A percentile compares a stretch with the other conserved stretches of the same genome.
These are phyloP conservation scores for Psophia crepitans DNA, from an alignment of 2,113 vertebrate genomes.

Conservation along the genomic window DNA sequence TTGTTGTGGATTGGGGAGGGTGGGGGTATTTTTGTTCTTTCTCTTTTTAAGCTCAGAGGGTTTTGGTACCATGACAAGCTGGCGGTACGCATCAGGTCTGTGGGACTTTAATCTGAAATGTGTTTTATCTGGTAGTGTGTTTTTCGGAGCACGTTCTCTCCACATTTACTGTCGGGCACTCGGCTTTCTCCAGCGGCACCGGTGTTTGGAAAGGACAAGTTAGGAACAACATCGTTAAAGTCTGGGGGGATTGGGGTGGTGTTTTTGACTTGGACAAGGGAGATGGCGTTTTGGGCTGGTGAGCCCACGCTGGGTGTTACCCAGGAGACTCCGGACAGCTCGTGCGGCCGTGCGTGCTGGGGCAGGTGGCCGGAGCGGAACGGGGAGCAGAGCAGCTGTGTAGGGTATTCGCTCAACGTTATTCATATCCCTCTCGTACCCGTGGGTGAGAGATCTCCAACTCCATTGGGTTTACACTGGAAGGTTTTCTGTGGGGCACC, in stretches of 20 bases:
- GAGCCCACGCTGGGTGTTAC: too few species aligned
- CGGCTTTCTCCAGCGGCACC: not conserved
- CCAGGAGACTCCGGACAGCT: not conserved
- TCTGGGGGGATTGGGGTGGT: not conserved
- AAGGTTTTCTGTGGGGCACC: not conserved
- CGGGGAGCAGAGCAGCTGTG: not conserved
- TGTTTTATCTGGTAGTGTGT: not conserved
- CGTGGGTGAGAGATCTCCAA: not conserved
- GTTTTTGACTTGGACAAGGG: not conserved
- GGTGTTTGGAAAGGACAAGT: not conserved
- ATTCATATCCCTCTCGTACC: not conserved
- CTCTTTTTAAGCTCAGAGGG: not conserved
- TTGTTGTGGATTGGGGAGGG: not conserved
- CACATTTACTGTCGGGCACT: not conserved
- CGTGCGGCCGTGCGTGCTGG: not conserved
- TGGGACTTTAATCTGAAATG: not conserved
- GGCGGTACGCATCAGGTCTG: accelerated
- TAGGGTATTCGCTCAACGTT: not conserved
- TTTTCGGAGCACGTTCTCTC: not conserved
- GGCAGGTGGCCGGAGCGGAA: not conserved
- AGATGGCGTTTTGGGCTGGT: not conserved
- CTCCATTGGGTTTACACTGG: not conserved
- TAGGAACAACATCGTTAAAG: accelerated
- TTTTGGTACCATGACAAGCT: not conserved
- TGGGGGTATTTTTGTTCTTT: not conserved